These are phyloP conservation scores for Propsilocerus akamusi DNA, from an alignment of 1,140 invertebrate genomes.

Conservation along the genomic window DNA sequence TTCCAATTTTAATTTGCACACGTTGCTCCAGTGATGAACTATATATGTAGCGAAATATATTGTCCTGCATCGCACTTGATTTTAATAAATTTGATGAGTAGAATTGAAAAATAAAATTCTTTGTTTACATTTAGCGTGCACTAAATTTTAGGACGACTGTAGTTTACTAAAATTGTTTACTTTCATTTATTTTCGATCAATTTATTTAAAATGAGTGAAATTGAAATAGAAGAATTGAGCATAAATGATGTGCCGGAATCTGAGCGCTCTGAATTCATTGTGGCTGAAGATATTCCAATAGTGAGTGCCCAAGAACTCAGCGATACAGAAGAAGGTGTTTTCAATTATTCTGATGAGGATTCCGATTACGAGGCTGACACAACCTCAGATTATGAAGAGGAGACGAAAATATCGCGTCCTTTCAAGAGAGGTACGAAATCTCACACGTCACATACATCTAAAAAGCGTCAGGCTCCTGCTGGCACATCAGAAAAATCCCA, in stretches of 20 bases:
- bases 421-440: not conserved
- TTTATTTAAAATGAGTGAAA: not conserved
- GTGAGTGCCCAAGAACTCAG: no score
- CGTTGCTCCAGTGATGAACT: slow-evolving; percentile 75
- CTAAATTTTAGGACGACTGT: no score
- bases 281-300: not conserved
- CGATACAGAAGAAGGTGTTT: not conserved
- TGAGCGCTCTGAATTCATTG: not conserved
- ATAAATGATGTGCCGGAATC: not conserved
- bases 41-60: slow-evolving; percentile 74
- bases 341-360: not conserved
- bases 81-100: not conserved
- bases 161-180: no score
- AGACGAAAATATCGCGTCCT: not conserved
- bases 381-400: not conserved
- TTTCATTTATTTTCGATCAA: no score
- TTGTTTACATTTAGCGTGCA: no score
- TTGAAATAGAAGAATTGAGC: not conserved
- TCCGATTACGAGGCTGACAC: not conserved
- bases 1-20: slow-evolving; percentile 87
- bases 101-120: no score
- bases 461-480: not conserved
- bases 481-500: not conserved
- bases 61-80: slow-evolving; percentile 34
- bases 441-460: not conserved